Percentiles rank a stretch among this genome's conserved stretches.
Conservation (phyloP, 2,888 invertebrate genomes). For the Agrenia bidenticulata region DNA sequence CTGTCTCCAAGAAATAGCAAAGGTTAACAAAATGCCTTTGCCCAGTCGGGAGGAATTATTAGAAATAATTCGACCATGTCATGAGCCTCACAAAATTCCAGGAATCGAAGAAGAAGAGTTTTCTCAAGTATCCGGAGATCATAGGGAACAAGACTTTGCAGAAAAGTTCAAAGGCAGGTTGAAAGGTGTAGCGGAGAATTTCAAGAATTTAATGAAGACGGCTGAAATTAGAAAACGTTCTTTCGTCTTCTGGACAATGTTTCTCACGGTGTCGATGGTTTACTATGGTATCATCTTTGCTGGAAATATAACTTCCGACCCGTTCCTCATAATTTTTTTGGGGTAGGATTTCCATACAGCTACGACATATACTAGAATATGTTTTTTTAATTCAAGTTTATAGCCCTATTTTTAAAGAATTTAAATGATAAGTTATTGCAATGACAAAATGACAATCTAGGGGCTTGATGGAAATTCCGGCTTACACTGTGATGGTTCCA, state of each 20-base stretch:
- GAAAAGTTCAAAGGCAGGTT: conserved; percentile 16
- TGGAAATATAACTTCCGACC: conserved; percentile 44
- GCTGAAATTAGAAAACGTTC: conserved; percentile 46
- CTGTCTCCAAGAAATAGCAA: conserved; percentile 41
- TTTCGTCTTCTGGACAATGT: conserved; percentile 50
- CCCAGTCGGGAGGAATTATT: conserved; percentile 37
- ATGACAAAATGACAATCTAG: conserved; percentile 28
- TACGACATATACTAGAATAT: no score
- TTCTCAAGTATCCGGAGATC: neutral
- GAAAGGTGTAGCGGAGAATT: conserved; percentile 25
- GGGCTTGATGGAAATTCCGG: conserved; percentile 51
- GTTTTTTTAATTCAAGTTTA: no score
- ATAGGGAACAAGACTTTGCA: neutral
- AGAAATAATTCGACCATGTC: conserved; percentile 40
- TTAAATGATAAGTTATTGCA: neutral
- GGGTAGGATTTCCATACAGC: conserved; percentile 34
- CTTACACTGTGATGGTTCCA: conserved; percentile 44
- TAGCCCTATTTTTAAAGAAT: neutral
- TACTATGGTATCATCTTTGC: conserved; percentile 52
- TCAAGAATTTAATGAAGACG: conserved; percentile 41
- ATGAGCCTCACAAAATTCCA: conserved; percentile 17
- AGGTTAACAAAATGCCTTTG: conserved; percentile 36
- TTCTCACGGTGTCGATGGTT: conserved; percentile 42
- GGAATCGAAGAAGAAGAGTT: neutral
- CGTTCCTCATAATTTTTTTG: conserved; percentile 49